Percentiles rank a stretch among this genome's conserved stretches.
Conservation (phyloP, 2,113 vertebrate genomes). For the Hydropotes inermis region DNA sequence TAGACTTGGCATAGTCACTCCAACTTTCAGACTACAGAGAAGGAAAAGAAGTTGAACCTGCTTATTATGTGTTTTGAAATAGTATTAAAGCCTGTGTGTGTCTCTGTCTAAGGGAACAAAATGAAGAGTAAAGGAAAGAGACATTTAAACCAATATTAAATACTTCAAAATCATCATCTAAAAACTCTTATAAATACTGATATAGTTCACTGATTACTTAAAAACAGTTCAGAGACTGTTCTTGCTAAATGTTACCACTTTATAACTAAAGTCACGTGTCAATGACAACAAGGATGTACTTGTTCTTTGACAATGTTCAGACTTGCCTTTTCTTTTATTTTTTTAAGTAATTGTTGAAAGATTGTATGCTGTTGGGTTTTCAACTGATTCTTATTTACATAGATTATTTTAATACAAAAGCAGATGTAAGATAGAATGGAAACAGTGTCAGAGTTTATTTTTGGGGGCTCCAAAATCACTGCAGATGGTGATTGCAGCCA, state of each 20-base stretch:
- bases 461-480: no score
- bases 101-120: background rate
- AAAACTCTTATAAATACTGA: background rate
- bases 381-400: background rate
- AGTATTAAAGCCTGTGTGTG: background rate
- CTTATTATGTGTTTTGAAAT: background rate
- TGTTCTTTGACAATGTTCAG: background rate
- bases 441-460: no score
- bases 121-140: background rate
- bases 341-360: background rate
- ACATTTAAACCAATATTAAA: background rate
- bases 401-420: background rate
- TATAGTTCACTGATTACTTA: background rate
- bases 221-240: background rate
- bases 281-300: background rate
- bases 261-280: background rate
- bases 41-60: background rate
- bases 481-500: no score
- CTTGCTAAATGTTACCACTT: background rate
- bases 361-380: background rate
- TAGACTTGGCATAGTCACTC: background rate
- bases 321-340: background rate
- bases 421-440: background rate
- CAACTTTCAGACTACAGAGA: background rate
- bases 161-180: background rate